phyloP scores from a whole-genome alignment of 2,113 vertebrate species.

The Orycteropus afer region DNA sequence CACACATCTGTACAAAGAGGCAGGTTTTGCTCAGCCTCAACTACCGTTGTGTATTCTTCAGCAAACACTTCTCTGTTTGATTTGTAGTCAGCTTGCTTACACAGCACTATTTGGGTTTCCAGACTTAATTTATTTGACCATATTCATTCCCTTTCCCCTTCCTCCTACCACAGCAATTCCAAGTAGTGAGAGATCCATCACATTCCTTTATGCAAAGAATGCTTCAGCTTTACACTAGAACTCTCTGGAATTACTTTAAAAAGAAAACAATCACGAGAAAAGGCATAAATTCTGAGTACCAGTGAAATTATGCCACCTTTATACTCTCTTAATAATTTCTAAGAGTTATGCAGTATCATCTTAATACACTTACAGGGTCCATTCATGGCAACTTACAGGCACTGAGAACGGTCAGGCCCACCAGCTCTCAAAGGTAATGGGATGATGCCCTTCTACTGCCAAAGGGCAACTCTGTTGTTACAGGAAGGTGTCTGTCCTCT shows the following conservation, averaged over 20 bases:
- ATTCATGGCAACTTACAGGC: not conserved
- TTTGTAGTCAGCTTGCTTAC: slow-evolving; percentile 66
- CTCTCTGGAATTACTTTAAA: slow-evolving; percentile 49
- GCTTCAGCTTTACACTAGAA: slow-evolving; percentile 17
- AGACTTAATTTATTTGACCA: slow-evolving; percentile 74
- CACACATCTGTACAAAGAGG: slow-evolving; percentile 55
- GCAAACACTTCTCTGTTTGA: slow-evolving; percentile 73
- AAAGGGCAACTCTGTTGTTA: not conserved
- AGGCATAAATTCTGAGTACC: not conserved
- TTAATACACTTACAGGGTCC: not conserved
- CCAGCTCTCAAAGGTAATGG: not conserved
- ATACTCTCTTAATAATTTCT: slow-evolving; percentile 30
- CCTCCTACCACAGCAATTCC: slow-evolving; percentile 55
- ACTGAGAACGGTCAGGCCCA: not conserved
- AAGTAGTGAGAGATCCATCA: slow-evolving; percentile 48
- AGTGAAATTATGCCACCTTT: slow-evolving; percentile 5
- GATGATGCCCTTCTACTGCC: not conserved
- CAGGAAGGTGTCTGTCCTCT: not conserved
- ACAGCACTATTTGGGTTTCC: slow-evolving; percentile 68
- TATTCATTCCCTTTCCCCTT: slow-evolving; percentile 56
- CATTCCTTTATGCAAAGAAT: slow-evolving; percentile 36
- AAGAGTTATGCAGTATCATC: not conserved
- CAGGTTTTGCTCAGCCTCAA: slow-evolving; percentile 50
- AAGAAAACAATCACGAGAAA: slow-evolving; percentile 31
- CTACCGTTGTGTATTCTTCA: slow-evolving; percentile 44